These are phyloP conservation scores for Piscicola geometra DNA, from an alignment of 2,888 invertebrate species.

Conservation along the genomic window DNA sequence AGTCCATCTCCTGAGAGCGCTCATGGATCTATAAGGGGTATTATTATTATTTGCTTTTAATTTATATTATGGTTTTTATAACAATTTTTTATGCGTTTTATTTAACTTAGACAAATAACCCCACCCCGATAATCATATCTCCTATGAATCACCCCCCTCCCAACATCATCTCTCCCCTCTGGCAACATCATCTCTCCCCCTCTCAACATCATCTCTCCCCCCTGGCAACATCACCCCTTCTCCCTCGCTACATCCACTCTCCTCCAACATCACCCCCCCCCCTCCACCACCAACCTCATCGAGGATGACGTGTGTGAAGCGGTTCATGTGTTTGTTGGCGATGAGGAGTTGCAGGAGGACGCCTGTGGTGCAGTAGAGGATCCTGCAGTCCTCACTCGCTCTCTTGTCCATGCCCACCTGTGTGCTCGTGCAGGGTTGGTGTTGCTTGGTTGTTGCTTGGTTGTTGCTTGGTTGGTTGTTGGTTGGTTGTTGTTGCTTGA, in stretches of 20 bases:
- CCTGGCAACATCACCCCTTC: background rate
- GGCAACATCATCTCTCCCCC: too few species aligned
- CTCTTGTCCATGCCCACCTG: conserved; percentile 57
- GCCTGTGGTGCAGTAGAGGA: conserved; percentile 83
- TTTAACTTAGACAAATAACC: too few species aligned
- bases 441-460: background rate
- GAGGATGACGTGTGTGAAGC: conserved; percentile 81
- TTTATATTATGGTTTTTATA: too few species aligned
- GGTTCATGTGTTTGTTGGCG: conserved; percentile 65
- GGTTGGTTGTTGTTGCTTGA: too few species aligned
- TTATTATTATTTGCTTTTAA: too few species aligned
- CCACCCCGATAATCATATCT: too few species aligned
- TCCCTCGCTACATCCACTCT: background rate
- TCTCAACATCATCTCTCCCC: background rate
- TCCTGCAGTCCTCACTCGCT: conserved; percentile 65
- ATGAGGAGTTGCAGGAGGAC: conserved; percentile 77
- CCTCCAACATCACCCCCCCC: background rate
- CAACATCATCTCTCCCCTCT: too few species aligned
- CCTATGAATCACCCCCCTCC: too few species aligned
- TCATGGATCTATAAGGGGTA: conserved; percentile 87
- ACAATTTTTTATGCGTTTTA: too few species aligned
- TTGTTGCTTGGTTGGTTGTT: too few species aligned
- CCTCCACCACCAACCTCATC: conserved; percentile 71
- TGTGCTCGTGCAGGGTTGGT: background rate
- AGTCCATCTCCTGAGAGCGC: conserved; percentile 84